phyloP scores from a whole-genome alignment of 2,797 vertebrate genomes.

The Argentina silus region DNA sequence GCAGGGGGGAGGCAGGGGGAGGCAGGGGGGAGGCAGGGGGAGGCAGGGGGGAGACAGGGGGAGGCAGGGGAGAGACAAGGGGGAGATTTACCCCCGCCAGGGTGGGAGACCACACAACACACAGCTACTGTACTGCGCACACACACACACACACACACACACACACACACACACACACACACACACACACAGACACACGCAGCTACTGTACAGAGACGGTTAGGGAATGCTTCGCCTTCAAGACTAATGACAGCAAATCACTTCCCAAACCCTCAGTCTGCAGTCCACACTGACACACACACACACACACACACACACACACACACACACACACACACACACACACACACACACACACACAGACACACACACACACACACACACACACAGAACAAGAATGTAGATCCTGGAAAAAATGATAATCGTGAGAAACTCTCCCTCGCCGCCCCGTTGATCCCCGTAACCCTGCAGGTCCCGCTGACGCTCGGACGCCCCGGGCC shows the following conservation, averaged over 20 bases:
- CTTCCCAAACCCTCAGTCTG: not conserved
- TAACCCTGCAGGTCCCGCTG: constrained; percentile 55
- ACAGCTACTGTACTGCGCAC: not conserved
- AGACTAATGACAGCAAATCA: not conserved
- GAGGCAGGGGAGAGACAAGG: not conserved
- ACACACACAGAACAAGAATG: constrained; percentile 1
- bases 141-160: not conserved
- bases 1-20: not conserved
- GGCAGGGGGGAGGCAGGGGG: not conserved
- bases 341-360: constrained; percentile 16
- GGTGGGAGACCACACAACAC: constrained; percentile 3
- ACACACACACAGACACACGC: not conserved
- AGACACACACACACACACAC: constrained; percentile 13
- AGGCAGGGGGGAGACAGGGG: not conserved
- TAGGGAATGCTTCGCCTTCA: not conserved
- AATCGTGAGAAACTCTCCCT: constrained; percentile 33
- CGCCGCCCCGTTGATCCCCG: not conserved
- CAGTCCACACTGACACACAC: constrained; percentile 11
- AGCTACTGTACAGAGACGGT: not conserved
- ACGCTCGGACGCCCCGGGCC: constrained; percentile 63
- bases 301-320: constrained; percentile 16
- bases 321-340: constrained; percentile 14
- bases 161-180: constrained; percentile 3
- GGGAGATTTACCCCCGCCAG: not conserved
- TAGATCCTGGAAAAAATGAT: constrained; percentile 46